phyloP scores from a whole-genome alignment of 2,113 vertebrate species.

The Myodes glareolus region DNA sequence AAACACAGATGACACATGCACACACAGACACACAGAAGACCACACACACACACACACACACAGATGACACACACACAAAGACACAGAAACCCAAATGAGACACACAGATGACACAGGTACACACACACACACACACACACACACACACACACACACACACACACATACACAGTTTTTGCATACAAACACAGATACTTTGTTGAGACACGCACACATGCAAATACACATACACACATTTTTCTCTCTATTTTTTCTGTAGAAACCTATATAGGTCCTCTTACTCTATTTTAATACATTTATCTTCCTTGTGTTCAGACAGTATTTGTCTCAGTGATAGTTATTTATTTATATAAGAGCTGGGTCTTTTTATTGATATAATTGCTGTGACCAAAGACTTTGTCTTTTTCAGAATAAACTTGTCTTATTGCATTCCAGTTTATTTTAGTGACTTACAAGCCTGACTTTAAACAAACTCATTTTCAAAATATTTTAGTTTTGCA shows the following conservation, averaged over 20 bases:
- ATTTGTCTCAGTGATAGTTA: neutral
- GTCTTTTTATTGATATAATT: neutral
- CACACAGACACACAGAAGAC: neutral
- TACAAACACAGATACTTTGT: neutral
- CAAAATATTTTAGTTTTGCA: neutral
- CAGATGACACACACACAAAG: neutral
- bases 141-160: no score
- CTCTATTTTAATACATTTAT: neutral
- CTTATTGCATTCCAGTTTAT: neutral
- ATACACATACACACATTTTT: neutral
- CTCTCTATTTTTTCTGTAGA: neutral
- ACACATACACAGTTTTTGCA: neutral
- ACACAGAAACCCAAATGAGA: no score
- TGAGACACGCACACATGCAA: no score
- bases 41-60: no score
- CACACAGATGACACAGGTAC: neutral
- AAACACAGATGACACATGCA: neutral
- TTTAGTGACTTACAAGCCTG: neutral
- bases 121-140: neutral
- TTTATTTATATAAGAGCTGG: neutral
- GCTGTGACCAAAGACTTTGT: neutral
- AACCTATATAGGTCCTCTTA: neutral
- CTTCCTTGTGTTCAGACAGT: neutral
- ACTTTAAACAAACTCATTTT: constrained; percentile 19
- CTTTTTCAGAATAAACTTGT: neutral